Evolutionary conservation across 1,140 invertebrate genomes (phyloP).

Genomic region (Solen grandis): DNA sequence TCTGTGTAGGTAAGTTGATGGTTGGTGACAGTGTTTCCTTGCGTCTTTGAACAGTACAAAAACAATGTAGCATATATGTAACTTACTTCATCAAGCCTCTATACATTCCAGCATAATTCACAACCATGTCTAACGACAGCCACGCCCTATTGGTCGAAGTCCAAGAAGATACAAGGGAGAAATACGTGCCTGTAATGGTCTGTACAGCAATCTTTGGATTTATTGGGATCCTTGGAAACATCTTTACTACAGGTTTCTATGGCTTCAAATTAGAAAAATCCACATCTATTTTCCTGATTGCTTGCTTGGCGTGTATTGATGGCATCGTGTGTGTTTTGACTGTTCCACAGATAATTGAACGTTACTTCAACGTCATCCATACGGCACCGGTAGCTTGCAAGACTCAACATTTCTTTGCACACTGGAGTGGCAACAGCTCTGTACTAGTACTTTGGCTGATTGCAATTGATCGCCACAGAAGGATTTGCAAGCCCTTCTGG

Average conservation of each 20-base stretch:
- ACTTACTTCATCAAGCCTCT: too few relatives aligned
- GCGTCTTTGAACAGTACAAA: too few relatives aligned
- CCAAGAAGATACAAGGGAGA: too few relatives aligned
- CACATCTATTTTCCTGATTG: slow-evolving; percentile 4
- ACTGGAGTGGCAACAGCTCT: not conserved
- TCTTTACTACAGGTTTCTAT: slow-evolving; percentile 5
- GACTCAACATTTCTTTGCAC: slow-evolving; percentile 1
- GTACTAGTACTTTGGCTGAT: slow-evolving; percentile 3
- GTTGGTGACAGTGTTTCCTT: too few relatives aligned
- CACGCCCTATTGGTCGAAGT: too few relatives aligned
- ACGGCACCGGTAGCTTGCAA: slow-evolving; percentile 6
- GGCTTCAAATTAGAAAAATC: not conserved
- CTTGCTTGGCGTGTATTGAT: slow-evolving; percentile 3
- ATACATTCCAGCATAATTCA: too few relatives aligned
- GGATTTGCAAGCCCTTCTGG: slow-evolving; percentile 24
- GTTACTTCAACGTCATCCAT: slow-evolving; percentile 15
- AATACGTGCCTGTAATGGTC: slow-evolving; percentile 5
- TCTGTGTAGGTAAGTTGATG: too few relatives aligned
- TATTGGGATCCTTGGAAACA: slow-evolving; percentile 10
- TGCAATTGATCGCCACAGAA: slow-evolving; percentile 38
- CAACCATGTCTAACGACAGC: too few relatives aligned
- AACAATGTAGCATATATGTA: too few relatives aligned
- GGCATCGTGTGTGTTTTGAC: slow-evolving; percentile 5
- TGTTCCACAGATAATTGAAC: slow-evolving; percentile 26
- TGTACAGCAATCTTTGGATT: not conserved